Conservation (phyloP, 2,113 vertebrate species). For the Candoia aspera region DNA sequence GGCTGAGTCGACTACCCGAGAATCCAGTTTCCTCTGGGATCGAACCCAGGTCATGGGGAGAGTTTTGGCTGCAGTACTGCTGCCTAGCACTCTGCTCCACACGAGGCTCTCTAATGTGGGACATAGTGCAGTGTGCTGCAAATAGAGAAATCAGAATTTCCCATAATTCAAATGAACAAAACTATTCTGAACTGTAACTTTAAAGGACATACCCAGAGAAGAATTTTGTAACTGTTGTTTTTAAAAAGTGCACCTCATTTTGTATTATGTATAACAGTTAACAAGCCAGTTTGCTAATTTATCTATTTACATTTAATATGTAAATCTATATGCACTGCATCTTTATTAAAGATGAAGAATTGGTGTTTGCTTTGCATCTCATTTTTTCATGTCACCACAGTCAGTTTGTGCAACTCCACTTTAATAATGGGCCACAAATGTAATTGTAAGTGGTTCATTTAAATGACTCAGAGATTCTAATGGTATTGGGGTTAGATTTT, state of each 20-base stretch:
- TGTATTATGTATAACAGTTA: slow-evolving; percentile 34
- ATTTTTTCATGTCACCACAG: neutral
- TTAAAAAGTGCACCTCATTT: neutral
- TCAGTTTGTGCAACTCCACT: neutral
- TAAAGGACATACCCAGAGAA: neutral
- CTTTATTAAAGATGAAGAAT: slow-evolving; percentile 32
- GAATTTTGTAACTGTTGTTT: neutral
- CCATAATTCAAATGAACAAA: neutral
- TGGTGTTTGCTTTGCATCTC: slow-evolving; percentile 12
- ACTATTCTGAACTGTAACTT: neutral
- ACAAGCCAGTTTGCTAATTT: neutral
- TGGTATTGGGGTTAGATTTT: neutral
- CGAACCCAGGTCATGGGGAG: too few species aligned
- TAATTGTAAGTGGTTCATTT: neutral
- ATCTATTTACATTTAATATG: slow-evolving; percentile 15
- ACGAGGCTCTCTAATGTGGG: too few species aligned
- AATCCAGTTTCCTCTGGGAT: too few species aligned
- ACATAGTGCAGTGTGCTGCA: neutral
- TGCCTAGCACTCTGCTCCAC: too few species aligned
- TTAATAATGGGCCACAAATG: neutral
- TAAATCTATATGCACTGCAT: neutral
- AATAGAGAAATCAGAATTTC: neutral
- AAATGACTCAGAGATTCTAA: neutral
- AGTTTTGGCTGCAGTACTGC: too few species aligned
- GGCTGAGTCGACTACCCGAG: too few species aligned